phyloP scores from a whole-genome alignment of 2,888 invertebrate species.

The Electrophaes corylata region DNA sequence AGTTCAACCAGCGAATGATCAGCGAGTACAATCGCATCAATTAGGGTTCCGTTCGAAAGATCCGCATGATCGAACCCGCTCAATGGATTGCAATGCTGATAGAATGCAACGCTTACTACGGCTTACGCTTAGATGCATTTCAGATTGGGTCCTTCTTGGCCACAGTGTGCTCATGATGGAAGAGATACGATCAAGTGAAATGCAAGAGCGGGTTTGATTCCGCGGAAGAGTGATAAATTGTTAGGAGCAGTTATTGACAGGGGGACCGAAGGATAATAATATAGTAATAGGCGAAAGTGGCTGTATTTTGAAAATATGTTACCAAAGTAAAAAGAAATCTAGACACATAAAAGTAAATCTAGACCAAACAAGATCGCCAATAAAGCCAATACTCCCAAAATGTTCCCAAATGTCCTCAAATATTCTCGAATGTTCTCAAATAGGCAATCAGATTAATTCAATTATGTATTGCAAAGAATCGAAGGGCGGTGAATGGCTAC shows the following conservation, averaged over 20 bases:
- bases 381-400: conserved; percentile 12
- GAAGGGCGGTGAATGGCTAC: conserved; percentile 33
- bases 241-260: too few relatives aligned
- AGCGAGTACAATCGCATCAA: conserved; percentile 3
- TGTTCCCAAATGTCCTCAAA: conserved; percentile 5
- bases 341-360: neutral
- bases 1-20: neutral
- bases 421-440: conserved; percentile 8
- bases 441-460: conserved; percentile 35
- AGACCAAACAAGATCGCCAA: too few relatives aligned
- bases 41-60: conserved; percentile 1
- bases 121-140: neutral
- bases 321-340: neutral
- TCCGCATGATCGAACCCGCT: neutral
- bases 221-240: too few relatives aligned
- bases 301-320: too few relatives aligned
- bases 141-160: neutral
- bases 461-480: conserved; percentile 35
- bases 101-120: neutral
- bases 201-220: too few relatives aligned
- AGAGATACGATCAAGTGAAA: too few relatives aligned
- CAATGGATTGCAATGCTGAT: conserved; percentile 1
- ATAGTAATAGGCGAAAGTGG: too few relatives aligned
- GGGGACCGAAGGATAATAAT: too few relatives aligned
- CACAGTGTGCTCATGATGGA: neutral